Evolutionary conservation across 1,140 invertebrate species (phyloP).

Genomic region (Drosophila kurseongensis): DNA sequence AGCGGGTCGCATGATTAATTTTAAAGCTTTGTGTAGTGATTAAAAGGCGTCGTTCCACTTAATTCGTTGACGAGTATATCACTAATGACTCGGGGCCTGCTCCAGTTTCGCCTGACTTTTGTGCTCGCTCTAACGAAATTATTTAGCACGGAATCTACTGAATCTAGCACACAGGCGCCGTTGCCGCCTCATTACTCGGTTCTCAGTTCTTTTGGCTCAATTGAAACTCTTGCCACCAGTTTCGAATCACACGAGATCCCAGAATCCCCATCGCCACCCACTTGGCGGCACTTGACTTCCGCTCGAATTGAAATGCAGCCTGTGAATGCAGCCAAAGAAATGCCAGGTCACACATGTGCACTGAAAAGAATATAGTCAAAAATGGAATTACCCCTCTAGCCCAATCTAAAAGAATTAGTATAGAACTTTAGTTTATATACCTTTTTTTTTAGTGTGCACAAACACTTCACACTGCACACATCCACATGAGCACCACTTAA

Average conservation of each 20-base stretch:
- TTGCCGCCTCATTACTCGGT: constrained; percentile 66
- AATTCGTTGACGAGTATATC: constrained; percentile 44
- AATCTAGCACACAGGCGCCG: constrained; percentile 10
- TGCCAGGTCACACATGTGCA: constrained; percentile 18
- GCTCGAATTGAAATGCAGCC: constrained; percentile 71
- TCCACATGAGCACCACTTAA: constrained; percentile 57
- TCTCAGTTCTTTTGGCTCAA: constrained; percentile 39
- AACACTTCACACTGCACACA: constrained; percentile 33
- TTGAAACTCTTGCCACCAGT: constrained; percentile 59
- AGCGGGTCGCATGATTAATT: constrained; percentile 73
- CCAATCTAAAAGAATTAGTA: too few species aligned
- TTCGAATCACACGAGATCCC: background rate
- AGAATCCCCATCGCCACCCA: constrained; percentile 39
- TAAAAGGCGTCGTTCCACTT: constrained; percentile 48
- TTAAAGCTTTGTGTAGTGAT: constrained; percentile 66
- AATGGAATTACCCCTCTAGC: too few species aligned
- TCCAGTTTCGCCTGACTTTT: constrained; percentile 56
- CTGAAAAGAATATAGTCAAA: background rate
- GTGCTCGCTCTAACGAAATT: constrained; percentile 64
- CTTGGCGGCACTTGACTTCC: constrained; percentile 67
- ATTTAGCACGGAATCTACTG: constrained; percentile 54
- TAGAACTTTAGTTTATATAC: too few species aligned
- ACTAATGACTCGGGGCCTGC: constrained; percentile 50
- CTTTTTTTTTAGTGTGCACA: constrained; percentile 5
- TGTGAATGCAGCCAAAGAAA: constrained; percentile 54